Conservation (phyloP, 2,113 vertebrate species). For the Galbula dea region DNA sequence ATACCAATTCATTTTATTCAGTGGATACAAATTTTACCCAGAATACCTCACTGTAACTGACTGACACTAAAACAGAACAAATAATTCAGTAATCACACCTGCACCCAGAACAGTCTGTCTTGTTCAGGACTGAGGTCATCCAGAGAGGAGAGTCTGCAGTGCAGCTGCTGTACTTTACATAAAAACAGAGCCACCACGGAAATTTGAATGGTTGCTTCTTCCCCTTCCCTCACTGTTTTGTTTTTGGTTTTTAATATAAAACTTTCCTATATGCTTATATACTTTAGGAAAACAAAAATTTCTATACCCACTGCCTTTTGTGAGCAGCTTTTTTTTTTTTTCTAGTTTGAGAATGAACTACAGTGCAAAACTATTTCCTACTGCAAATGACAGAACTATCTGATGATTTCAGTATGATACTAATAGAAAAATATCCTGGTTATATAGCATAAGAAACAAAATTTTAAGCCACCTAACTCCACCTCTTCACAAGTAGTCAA, state of each 20-base stretch:
- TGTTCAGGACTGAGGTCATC: conserved; percentile 58
- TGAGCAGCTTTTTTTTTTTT: not conserved
- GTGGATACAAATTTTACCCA: conserved; percentile 25
- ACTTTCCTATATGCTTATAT: not conserved
- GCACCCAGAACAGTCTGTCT: conserved; percentile 56
- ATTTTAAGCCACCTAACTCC: not conserved
- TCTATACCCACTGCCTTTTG: not conserved
- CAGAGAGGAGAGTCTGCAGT: conserved; percentile 23
- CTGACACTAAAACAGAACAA: conserved; percentile 60
- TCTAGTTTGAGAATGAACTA: not conserved
- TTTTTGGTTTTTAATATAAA: not conserved
- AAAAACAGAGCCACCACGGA: conserved; percentile 43
- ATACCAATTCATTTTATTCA: conserved; percentile 50
- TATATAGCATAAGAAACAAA: not conserved
- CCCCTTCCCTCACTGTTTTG: too few species aligned
- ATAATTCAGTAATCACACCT: conserved; percentile 64
- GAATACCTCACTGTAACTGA: conserved; percentile 39
- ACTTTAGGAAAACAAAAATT: not conserved
- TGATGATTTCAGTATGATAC: not conserved
- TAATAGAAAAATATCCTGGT: not conserved
- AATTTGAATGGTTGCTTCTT: conserved; percentile 17
- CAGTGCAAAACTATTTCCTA: not conserved
- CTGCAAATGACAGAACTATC: not conserved
- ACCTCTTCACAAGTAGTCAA: not conserved
- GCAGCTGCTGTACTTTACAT: conserved; percentile 59